Evolutionary conservation across 2,113 vertebrate genomes (phyloP), one percentile per base, ranked within the genome.

Genomic region (Xiphorhynchus elegans): DNA sequence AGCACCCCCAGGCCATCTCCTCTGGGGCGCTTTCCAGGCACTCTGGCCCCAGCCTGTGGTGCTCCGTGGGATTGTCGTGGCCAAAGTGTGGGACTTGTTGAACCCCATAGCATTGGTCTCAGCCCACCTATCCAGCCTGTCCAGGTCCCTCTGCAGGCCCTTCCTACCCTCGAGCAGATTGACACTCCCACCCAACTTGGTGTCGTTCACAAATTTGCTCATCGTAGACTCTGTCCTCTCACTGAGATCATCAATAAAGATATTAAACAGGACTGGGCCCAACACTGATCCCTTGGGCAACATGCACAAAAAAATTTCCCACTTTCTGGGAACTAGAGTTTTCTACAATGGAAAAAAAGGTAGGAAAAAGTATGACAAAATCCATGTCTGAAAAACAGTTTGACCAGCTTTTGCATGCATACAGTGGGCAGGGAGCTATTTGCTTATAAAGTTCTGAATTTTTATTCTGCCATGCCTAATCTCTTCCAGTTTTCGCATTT

Each of bases 211-310:
- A 2, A 46, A 59, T 52, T 19, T 89, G 6, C 18, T 24, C 66
- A 58, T 0, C 0, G 8, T 33, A 44, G 31, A 50, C 35, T 37
- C 14, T 50, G 39, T 59, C 4, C 10, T 10, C 15, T 82, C 39
- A 59, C 33, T 29, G 23, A 52, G 44, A 24, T 46, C 10, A 37
- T 44, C 52, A 67, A 6, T 19, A 29, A 74, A 59, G 15, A 67
- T 16, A 33, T 18, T 59, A 50, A 89, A 74, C 5, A 58, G 31
- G 17, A 74, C 35, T 44, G 12, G 28, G 52, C 33, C 44, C 28
- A n/a, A 59, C 33, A n/a, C 6, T 58, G 42, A 59, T 52, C 4
- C 4, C 12, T 0, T 0, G 11, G 10, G 28, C 12, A 59, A 46
- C 16, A 20, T 33, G 3, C 62, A 33, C 7, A 24, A 49, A 53